These are phyloP conservation scores for Tinamus guttatus DNA, from an alignment of 2,113 vertebrate genomes.

Conservation along the genomic window DNA sequence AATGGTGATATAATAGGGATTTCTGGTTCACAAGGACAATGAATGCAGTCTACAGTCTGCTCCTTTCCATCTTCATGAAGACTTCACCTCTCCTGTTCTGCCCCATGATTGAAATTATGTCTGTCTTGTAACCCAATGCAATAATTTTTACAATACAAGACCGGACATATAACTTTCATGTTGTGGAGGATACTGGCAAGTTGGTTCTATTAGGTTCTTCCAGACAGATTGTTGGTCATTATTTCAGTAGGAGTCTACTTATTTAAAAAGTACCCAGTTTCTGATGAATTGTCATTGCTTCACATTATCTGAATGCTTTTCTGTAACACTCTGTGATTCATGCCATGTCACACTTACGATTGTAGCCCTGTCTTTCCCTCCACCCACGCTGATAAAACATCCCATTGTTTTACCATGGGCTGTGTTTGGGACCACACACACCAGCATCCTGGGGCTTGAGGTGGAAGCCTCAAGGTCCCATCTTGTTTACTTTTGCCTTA, in stretches of 20 bases:
- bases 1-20: not conserved
- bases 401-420: not conserved
- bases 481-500: not conserved
- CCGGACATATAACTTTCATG: fast-evolving
- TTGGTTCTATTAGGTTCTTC: not conserved
- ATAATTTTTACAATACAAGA: not conserved
- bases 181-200: not conserved
- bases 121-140: not conserved
- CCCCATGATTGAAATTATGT: not conserved
- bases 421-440: not conserved
- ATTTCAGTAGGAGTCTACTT: not conserved
- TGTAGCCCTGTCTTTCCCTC: not conserved
- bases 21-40: not conserved
- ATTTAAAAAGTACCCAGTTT: not conserved
- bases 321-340: not conserved
- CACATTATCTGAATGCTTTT: not conserved
- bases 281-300: not conserved
- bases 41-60: not conserved
- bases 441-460: not conserved
- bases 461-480: not conserved
- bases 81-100: not conserved
- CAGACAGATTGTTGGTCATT: not conserved
- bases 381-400: not conserved
- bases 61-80: not conserved
- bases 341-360: not conserved